Conservation (phyloP, 2,888 invertebrate genomes). For the Pheosia tremula region DNA sequence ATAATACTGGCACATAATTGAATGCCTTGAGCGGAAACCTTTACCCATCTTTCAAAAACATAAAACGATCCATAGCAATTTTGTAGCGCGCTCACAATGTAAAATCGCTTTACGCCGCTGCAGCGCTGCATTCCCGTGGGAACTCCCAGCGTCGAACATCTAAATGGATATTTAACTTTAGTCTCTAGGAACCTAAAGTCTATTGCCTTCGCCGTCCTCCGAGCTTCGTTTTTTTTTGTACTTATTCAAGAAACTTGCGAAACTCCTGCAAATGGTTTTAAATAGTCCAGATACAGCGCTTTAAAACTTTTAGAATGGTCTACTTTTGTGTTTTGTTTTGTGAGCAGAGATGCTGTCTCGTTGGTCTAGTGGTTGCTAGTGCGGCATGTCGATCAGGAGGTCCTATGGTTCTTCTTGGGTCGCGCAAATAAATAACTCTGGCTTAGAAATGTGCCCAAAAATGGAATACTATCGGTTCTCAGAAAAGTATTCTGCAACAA, state of each 20-base stretch:
- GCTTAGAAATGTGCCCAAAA: too few species aligned
- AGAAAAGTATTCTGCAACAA: too few species aligned
- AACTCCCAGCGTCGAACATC: constrained; percentile 72
- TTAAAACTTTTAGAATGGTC: constrained; percentile 41
- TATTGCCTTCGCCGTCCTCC: constrained; percentile 70
- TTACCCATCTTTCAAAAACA: constrained; percentile 4
- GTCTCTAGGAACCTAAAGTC: constrained; percentile 80
- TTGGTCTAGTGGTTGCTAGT: neutral
- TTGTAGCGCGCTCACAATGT: constrained; percentile 41
- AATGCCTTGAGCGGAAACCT: neutral
- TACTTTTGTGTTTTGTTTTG: constrained; percentile 35
- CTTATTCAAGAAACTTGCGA: constrained; percentile 58
- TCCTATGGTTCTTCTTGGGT: too few species aligned
- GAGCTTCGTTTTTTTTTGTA: constrained; percentile 52
- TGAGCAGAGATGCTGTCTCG: neutral
- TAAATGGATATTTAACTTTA: constrained; percentile 84
- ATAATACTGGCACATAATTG: neutral
- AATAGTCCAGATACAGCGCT: constrained; percentile 62
- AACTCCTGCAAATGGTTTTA: constrained; percentile 78
- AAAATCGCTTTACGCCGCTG: constrained; percentile 57
- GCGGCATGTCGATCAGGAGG: too few species aligned
- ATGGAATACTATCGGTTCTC: too few species aligned
- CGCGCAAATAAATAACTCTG: too few species aligned
- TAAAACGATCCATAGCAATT: constrained; percentile 34
- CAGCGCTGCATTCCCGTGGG: constrained; percentile 67